Evolutionary conservation across 2,888 invertebrate species (phyloP).

Genomic region (Kryphioiulus occultus): DNA sequence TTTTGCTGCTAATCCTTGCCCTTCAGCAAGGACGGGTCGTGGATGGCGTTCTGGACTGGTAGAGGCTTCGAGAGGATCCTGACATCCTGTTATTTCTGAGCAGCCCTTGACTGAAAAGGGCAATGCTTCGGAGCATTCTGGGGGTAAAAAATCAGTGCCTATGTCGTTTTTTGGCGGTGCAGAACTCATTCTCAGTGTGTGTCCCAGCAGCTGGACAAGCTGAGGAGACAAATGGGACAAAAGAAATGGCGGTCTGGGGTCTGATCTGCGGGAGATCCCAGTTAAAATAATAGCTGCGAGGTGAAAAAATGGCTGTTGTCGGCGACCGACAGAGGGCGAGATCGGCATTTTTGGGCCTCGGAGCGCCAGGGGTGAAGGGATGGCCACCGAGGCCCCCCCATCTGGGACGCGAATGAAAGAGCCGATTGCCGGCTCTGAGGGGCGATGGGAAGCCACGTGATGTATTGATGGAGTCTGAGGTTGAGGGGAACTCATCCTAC

Average conservation of each 20-base stretch:
- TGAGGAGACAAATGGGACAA: constrained; percentile 14
- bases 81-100: background rate
- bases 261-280: background rate
- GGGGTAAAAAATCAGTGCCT: background rate
- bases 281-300: constrained; percentile 15
- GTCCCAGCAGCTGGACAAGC: constrained; percentile 23
- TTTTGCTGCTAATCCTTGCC: too few species aligned
- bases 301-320: background rate
- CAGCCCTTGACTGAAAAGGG: background rate
- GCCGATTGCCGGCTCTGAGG: background rate
- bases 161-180: background rate
- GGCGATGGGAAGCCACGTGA: constrained; percentile 1
- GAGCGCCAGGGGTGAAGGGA: background rate
- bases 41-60: too few species aligned
- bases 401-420: too few species aligned
- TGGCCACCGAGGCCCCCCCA: too few species aligned
- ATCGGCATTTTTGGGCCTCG: background rate
- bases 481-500: background rate
- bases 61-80: background rate
- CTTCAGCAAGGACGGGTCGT: too few species aligned
- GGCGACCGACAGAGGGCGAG: background rate
- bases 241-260: constrained; percentile 6
- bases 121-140: background rate
- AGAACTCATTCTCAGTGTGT: background rate
- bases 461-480: background rate